Conservation (phyloP, 2,113 vertebrate genomes). For the Psettodes erumei region DNA sequence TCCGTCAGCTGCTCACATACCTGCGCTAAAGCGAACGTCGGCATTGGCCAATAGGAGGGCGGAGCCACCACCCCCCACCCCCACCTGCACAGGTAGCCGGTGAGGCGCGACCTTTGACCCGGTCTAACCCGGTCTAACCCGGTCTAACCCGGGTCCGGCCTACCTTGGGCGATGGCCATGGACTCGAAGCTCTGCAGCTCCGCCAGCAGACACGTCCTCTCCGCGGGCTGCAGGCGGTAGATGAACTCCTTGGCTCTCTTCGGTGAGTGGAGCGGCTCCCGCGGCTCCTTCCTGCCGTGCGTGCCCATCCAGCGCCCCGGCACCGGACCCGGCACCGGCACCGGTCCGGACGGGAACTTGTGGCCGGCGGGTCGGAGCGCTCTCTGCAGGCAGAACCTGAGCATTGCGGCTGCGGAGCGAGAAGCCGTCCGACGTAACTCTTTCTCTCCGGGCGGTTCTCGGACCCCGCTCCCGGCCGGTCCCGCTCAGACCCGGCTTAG, state of each 20-base stretch:
- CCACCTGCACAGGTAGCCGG: neutral
- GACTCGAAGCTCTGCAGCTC: slow-evolving; percentile 95
- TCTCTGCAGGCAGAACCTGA: slow-evolving; percentile 58
- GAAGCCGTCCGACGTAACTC: too few species aligned
- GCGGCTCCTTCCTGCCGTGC: slow-evolving; percentile 88
- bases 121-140: too few species aligned
- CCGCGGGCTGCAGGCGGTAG: slow-evolving; percentile 90
- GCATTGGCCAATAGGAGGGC: too few species aligned
- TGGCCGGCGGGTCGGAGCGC: slow-evolving; percentile 51
- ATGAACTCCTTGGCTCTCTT: slow-evolving; percentile 92
- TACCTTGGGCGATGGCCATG: slow-evolving; percentile 92
- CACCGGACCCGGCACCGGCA: slow-evolving; percentile 4
- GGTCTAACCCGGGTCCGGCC: too few species aligned
- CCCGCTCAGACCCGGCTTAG: too few species aligned
- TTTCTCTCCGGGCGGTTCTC: too few species aligned
- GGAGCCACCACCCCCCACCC: too few species aligned
- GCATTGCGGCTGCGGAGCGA: slow-evolving; percentile 55
- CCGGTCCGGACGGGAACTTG: slow-evolving; percentile 18
- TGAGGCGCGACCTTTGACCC: slow-evolving; percentile 14
- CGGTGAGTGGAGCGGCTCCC: slow-evolving; percentile 89
- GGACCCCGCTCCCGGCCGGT: too few species aligned
- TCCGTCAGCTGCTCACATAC: too few species aligned
- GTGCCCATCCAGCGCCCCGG: slow-evolving; percentile 85
- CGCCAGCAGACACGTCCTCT: slow-evolving; percentile 88
- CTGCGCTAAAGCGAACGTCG: too few species aligned